These are phyloP conservation scores for Troglohyphantes excavatus DNA, from an alignment of 2,888 invertebrate genomes.

Conservation along the genomic window DNA sequence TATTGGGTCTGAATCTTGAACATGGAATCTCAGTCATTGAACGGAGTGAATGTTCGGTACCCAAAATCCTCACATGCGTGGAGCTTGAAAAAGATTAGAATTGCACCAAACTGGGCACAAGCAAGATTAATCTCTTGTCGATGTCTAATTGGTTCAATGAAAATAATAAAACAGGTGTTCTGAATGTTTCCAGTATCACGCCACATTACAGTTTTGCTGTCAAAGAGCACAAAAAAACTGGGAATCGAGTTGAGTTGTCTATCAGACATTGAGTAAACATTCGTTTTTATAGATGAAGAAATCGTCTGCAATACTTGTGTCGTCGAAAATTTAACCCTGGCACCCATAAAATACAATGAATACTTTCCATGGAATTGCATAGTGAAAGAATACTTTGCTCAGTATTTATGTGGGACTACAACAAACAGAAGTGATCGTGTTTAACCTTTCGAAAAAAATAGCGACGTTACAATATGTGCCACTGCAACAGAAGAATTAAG, in stretches of 20 bases:
- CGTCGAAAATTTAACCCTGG: background rate
- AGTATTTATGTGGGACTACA: background rate
- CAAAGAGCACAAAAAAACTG: slow-evolving; percentile 59
- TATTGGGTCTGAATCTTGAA: background rate
- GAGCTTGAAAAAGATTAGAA: background rate
- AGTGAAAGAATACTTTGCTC: slow-evolving; percentile 3
- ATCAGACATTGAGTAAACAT: background rate
- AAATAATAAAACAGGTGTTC: background rate
- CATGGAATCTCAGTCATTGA: background rate
- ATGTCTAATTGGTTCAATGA: background rate
- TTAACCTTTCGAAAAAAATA: background rate
- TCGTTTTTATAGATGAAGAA: slow-evolving; percentile 6
- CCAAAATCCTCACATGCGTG: background rate
- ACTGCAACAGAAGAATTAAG: background rate
- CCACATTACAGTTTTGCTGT: slow-evolving; percentile 46
- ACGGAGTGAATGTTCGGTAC: background rate
- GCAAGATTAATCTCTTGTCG: background rate
- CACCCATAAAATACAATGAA: background rate
- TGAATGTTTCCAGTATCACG: slow-evolving; percentile 11
- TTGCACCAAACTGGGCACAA: background rate
- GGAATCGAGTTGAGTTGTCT: background rate
- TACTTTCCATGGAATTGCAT: background rate
- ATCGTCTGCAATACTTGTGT: background rate
- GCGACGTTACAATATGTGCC: background rate
- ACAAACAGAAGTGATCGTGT: background rate